phyloP scores from a whole-genome alignment of 2,888 invertebrate species.

The Archaeoteleia sp. region DNA sequence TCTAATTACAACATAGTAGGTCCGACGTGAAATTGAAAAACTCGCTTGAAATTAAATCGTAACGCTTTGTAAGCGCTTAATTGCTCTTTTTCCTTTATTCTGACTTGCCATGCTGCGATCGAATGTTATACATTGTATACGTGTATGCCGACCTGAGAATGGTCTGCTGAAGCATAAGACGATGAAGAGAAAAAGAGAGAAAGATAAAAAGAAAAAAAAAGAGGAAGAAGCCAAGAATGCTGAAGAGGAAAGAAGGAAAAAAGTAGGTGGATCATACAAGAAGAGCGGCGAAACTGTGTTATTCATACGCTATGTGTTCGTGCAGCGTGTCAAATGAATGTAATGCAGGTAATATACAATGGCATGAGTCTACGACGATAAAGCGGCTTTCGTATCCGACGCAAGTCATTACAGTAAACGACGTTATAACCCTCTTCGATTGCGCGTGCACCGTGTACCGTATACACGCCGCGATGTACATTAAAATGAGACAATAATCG shows the following conservation, averaged over 20 bases:
- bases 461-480: slow-evolving; percentile 7
- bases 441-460: slow-evolving; percentile 39
- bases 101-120: slow-evolving; percentile 9
- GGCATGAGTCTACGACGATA: slow-evolving; percentile 59
- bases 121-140: slow-evolving; percentile 9
- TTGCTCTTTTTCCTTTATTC: slow-evolving; percentile 52
- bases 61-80: slow-evolving; percentile 57
- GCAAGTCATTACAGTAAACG: slow-evolving; percentile 53
- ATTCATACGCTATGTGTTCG: slow-evolving; percentile 55
- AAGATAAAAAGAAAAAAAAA: slow-evolving; percentile 1
- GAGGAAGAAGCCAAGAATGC: slow-evolving; percentile 13
- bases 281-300: slow-evolving; percentile 52
- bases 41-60: slow-evolving; percentile 55
- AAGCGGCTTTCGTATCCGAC: slow-evolving; percentile 56
- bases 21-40: slow-evolving; percentile 37
- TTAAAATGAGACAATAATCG: slow-evolving; percentile 36
- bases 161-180: slow-evolving; percentile 8
- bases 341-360: slow-evolving; percentile 64
- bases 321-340: slow-evolving; percentile 65
- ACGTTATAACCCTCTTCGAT: slow-evolving; percentile 54
- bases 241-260: slow-evolving; percentile 11
- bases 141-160: not conserved
- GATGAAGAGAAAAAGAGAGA: slow-evolving; percentile 1
- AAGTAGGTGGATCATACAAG: slow-evolving; percentile 32
- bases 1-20: slow-evolving; percentile 20